Base-by-base conservation (phyloP, 1,140 invertebrate species). In the Trachymyrmex septentrionalis region DNA sequence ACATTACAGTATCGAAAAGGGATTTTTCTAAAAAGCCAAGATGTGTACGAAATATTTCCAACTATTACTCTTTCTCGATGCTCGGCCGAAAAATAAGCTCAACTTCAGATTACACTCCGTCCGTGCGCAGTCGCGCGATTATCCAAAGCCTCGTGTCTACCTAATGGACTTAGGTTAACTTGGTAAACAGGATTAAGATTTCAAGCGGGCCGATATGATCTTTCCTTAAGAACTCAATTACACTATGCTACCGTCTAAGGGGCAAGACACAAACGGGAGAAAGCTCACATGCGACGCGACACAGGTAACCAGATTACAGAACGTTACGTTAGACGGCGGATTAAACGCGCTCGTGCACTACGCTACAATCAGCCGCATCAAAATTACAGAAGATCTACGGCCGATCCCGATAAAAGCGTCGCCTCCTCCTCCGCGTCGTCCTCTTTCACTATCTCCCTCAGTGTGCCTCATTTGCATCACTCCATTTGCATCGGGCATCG, bases 181-280 rank as follows among this genome's bases (percentile, higher is more conserved):
- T 55, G 44, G 86, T 90, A 91, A 91, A 91, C 88, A 81, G 86
- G 89, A 90, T 90, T 90, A 90, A 90, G 86, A 90, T 90, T 90
- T 88, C 88, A 87, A 90, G 78, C 63, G 77, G 73, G 44, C 55
- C 85, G 89, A 90, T 90, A 90, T 87, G 87, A 90, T 90, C 89
- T 90, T 87, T 78, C 61, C 85, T 86, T 90, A 90, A 90, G 89
- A 86, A 90, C 89, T 91, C 89, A 86, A 91, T 91, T 91, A 91
- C 76, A 59, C 30, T 61, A 27, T 66, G 14, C 71, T 88, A 30
- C 77, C 61, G 66, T 61, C 14, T 34, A 61, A 48, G 50, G 55
- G 30, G 59, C 59, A 73, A 73, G 50, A 63, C 38, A 55, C 71
- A 55, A 19, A 30, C 44, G 55, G 10, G 38, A 48, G 50, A 77